phyloP scores from a whole-genome alignment of 2,113 vertebrate genomes.

The Salvator merianae region DNA sequence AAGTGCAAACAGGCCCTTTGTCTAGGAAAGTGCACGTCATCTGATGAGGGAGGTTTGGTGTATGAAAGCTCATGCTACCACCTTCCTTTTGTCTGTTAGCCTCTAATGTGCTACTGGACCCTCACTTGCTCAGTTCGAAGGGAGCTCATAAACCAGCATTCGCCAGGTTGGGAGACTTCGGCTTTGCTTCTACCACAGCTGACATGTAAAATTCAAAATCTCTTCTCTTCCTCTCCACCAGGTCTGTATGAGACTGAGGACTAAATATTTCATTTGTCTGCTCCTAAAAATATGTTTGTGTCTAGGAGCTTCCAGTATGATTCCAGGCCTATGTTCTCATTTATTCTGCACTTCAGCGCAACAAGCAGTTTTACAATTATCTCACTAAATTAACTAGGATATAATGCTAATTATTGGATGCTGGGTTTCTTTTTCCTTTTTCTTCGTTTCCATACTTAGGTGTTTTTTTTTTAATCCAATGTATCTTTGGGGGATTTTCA shows the following conservation, averaged over 20 bases:
- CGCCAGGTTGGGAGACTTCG: too few relatives aligned
- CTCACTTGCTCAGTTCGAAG: too few relatives aligned
- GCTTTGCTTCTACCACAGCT: too few relatives aligned
- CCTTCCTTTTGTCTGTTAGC: too few relatives aligned
- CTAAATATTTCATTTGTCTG: background rate
- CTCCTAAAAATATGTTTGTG: background rate
- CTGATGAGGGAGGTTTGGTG: too few relatives aligned
- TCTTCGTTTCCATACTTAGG: too few relatives aligned
- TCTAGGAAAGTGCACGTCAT: too few relatives aligned
- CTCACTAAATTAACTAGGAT: conserved; percentile 20
- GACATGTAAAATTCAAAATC: too few relatives aligned
- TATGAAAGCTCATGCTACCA: too few relatives aligned
- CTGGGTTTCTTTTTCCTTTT: conserved; percentile 6
- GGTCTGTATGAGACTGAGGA: background rate
- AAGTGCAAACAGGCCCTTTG: too few relatives aligned
- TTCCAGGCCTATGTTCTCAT: background rate
- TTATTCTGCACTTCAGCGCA: background rate
- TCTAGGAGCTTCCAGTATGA: background rate
- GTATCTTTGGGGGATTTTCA: conserved; percentile 60
- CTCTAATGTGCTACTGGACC: too few relatives aligned
- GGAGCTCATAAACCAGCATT: too few relatives aligned
- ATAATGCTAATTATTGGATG: conserved; percentile 30
- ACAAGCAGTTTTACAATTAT: background rate
- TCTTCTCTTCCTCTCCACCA: background rate
- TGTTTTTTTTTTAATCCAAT: conserved; percentile 62